Evolutionary conservation across 2,888 invertebrate genomes (phyloP), one percentile per base, ranked within the genome.

Genomic region (Synergus gifuensis): DNA sequence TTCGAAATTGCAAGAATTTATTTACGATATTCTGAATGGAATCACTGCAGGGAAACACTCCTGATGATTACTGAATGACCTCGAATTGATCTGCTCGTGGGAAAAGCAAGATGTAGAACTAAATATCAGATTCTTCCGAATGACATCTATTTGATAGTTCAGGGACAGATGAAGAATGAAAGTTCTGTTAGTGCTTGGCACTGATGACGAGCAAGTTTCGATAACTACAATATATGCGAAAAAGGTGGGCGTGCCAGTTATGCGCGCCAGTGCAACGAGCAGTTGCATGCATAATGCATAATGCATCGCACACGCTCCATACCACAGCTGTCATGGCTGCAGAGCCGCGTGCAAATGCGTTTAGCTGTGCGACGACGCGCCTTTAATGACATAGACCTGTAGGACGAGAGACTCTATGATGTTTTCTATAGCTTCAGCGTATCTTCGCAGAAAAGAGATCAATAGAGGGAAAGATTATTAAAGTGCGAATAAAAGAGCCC

Each of bases 231-330:
- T 63, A 73, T 63, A 76, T 77, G 69, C 46, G 69, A 82, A 81
- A 79, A 76, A 63, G 64, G 73, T 83, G 78, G 79, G 81, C 80
- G 83, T 78, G 76, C 58, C 78, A 62, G 76, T 79, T 80, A 80
- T 81, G 78, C 78, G 79, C 76, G 67, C 69, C 67, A 67, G 73
- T 79, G 79, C 80, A 80, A 64, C 67, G 76, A 78, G 78, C 78
- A 79, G 79, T 76, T 83, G 80, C 83, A 79, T 81, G 79, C 81
- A 83, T 81, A 83, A 83, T 81, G 79, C 80, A 83, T 81, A 28
- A 28, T 28, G 3, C 28, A 28, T 28, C 28, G 28, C 58, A 77
- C 79, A 79, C 79, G 79, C 76, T 67, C 40, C 67, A 78, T 78
- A 79, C 73, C 64, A 76, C 81, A 83, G 79, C 79, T 81, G 83